phyloP scores from a whole-genome alignment of 2,888 invertebrate species.

The Sclerodermus sp. region DNA sequence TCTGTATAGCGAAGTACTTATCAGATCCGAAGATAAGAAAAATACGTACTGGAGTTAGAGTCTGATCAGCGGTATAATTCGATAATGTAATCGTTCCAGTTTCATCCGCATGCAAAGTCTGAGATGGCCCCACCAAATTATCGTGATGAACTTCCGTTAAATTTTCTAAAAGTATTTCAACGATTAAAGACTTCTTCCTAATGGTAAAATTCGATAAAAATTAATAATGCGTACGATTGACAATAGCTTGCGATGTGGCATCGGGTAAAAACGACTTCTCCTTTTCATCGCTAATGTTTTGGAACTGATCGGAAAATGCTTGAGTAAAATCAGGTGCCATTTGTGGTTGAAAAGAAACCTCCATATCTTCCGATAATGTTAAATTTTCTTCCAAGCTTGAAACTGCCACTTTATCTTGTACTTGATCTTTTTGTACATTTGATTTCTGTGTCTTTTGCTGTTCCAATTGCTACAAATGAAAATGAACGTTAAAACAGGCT shows the following conservation, averaged over 20 bases:
- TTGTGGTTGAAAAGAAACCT: constrained; percentile 39
- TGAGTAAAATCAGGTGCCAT: constrained; percentile 36
- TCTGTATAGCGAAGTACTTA: too few relatives aligned
- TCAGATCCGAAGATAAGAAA: neutral
- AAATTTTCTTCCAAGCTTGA: constrained; percentile 29
- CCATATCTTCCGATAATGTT: constrained; percentile 28
- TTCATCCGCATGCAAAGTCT: constrained; percentile 53
- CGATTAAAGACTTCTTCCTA: neutral
- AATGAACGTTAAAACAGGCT: neutral
- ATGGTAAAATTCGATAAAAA: constrained; percentile 3
- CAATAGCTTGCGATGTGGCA: constrained; percentile 18
- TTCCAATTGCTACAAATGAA: constrained; percentile 37
- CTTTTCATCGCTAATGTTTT: constrained; percentile 30
- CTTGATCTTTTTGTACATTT: constrained; percentile 4
- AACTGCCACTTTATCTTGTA: constrained; percentile 4
- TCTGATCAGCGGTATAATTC: constrained; percentile 46
- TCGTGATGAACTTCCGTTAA: constrained; percentile 31
- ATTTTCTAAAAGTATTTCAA: constrained; percentile 33
- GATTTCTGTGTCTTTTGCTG: constrained; percentile 31
- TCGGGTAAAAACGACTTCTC: constrained; percentile 32
- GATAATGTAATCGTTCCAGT: constrained; percentile 53
- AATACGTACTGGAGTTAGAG: constrained; percentile 49
- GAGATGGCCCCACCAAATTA: constrained; percentile 39
- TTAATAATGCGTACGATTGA: constrained; percentile 28
- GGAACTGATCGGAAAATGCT: constrained; percentile 40